Evolutionary conservation across 2,113 vertebrate genomes (phyloP).

Genomic region (Scolopax mira): DNA sequence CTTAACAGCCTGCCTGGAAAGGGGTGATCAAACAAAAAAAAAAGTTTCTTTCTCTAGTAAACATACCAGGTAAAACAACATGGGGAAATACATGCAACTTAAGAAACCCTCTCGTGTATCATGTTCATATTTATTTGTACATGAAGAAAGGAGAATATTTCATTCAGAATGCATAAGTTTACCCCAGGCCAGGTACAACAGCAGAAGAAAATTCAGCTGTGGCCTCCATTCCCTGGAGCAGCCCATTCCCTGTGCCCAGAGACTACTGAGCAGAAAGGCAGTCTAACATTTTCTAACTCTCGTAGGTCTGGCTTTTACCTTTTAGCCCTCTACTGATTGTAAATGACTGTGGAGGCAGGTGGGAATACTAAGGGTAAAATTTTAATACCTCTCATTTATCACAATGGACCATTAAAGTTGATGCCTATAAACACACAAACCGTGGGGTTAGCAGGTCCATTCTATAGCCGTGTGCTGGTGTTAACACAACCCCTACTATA

Average conservation of each 20-base stretch:
- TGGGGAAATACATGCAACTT: neutral
- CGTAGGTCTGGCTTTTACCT: neutral
- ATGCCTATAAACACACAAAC: neutral
- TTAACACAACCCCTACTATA: neutral
- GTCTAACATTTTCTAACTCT: neutral
- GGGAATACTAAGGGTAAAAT: neutral
- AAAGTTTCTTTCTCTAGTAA: neutral
- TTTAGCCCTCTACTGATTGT: neutral
- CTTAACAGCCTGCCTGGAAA: neutral
- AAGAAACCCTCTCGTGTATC: neutral
- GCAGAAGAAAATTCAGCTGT: neutral
- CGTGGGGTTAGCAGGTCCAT: accelerated
- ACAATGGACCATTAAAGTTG: neutral
- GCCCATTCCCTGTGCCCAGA: neutral
- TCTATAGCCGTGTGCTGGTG: neutral
- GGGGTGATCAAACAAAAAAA: neutral
- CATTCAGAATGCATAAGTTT: neutral
- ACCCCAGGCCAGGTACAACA: neutral
- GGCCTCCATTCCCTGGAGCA: neutral
- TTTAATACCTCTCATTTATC: conserved; percentile 7
- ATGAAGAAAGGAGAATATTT: conserved; percentile 6
- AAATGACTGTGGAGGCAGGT: neutral
- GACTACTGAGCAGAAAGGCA: neutral
- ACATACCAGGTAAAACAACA: neutral
- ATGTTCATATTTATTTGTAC: neutral